Percentiles rank a stretch among this genome's conserved stretches.
phyloP scores from a whole-genome alignment of 2,113 vertebrate species.

The Seriola rivoliana region DNA sequence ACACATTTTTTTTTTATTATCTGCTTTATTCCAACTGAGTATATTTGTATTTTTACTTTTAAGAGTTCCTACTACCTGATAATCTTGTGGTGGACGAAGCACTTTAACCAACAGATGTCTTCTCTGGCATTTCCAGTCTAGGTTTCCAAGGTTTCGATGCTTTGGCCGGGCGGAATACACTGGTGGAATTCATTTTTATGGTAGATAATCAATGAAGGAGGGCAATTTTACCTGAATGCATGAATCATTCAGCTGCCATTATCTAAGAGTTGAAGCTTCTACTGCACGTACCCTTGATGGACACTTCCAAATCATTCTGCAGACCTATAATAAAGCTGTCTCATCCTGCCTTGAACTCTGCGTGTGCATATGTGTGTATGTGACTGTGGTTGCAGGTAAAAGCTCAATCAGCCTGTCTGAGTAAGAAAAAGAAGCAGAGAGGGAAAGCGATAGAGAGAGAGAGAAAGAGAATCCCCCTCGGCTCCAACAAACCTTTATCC shows the following conservation, averaged over 20 bases:
- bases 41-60: too few species aligned
- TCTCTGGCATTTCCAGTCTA: too few species aligned
- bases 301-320: constrained; percentile 50
- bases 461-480: constrained; percentile 56
- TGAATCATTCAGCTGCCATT: constrained; percentile 11
- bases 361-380: constrained; percentile 10
- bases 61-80: too few species aligned
- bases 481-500: constrained; percentile 74
- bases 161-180: too few species aligned
- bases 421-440: constrained; percentile 43
- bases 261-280: constrained; percentile 2
- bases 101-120: too few species aligned
- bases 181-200: constrained; percentile 6
- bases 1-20: not conserved
- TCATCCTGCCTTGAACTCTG: constrained; percentile 33
- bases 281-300: not conserved
- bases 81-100: too few species aligned
- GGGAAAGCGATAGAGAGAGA: constrained; percentile 18
- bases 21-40: not conserved
- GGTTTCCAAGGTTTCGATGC: too few species aligned
- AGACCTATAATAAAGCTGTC: constrained; percentile 37
- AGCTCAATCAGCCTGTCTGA: constrained; percentile 51
- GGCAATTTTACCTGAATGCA: not conserved
- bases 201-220: not conserved
- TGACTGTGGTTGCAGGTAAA: constrained; percentile 48